Evolutionary conservation across 1,140 invertebrate species (phyloP), one percentile per base, ranked within the genome.

Genomic region (Druon quercuslanigerum): DNA sequence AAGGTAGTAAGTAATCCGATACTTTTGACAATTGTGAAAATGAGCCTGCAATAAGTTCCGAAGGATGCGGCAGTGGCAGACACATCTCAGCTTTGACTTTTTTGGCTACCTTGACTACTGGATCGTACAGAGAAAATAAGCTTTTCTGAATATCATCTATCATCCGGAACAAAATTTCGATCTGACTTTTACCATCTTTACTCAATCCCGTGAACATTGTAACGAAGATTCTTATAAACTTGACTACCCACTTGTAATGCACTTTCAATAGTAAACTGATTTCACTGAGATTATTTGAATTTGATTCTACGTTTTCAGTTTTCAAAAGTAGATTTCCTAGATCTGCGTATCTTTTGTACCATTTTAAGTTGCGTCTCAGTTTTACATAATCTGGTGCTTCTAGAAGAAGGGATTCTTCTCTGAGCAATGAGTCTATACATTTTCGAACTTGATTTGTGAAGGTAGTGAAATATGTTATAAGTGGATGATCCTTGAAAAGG

Each of bases 401-500:
- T 13, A 88, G 19, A 2, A 9, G 57, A 2, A 85, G 70, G 40
- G 79, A 74, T 16, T 54, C 77, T 7, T 87, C 75, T 76, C 79
- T 83, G 13, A 93, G 82, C 50, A 90, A 70, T 2, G 74, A 74
- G 40, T 85, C 51, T 14, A 93, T 87, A 52, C 81, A 88, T 0
- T 80, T 82, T 57, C 92, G 89, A 16, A 91, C 79, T n/a, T 88
- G 77, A 16, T 88, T 78, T 8, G 92, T 51, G 51, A 93, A 87
- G 14, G 79, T 70, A 12, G 83, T 85, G 79, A 92, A 93, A 72
- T 90, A 79, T 51, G 88, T 91, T 51, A 94, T 83, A 14, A 94
- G 84, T 2, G 92, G 92, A 82, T 93, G 91, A 71, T 93, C 88
- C 4, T 86, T 82, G 60, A 93, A 91, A 74, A 91, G 90, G 19